Evolutionary conservation across 2,888 invertebrate species (phyloP), one percentile per base, ranked within the genome.

Genomic region (Epinotia ramella): DNA sequence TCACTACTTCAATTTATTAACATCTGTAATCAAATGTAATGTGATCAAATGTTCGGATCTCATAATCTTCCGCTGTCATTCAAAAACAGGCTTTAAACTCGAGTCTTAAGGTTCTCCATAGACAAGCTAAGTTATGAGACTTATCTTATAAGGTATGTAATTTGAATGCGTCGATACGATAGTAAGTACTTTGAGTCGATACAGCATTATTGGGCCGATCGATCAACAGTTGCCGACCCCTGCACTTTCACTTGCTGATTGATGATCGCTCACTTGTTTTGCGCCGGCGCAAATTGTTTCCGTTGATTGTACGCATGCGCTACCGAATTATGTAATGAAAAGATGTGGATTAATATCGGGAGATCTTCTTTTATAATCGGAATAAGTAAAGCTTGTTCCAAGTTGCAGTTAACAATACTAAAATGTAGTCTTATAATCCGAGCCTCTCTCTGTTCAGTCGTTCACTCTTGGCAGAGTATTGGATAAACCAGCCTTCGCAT

Each of bases 191-290:
- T 73, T 62, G 40, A 73, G 20, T 68, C 24, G 53, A 49, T 49
- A 62, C 49, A 59, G 24, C 33, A 40, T 66, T 75, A 75, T 75
- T 66, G 40, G 60, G 65, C 9, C 75, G 60, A 70, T 74, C 69
- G 66, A 77, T 73, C 62, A 73, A 69, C 3, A 28, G 69, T 73
- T 73, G 73, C 59, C 77, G 69, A 77, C 69, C 69, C 69, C 73
- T 73, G 72, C 68, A 76, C 76, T 76, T 76, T 76, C 76, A 76
- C 76, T 76, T 20, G 72, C 57, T 68, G 76, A 76, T 76, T 60
- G 76, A 76, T 76, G 76, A 72, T 67, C 57, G 59, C 62, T 71
- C 49, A 62, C 62, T 71, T 71, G 70, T 71, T 76, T 72, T 76
- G 76, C 72, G 71, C 12, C 20, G 66, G 76, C 64, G 63, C 71